These are phyloP conservation scores for Sebastes hubbsi DNA, from an alignment of 2,797 vertebrate genomes.

Conservation along the genomic window DNA sequence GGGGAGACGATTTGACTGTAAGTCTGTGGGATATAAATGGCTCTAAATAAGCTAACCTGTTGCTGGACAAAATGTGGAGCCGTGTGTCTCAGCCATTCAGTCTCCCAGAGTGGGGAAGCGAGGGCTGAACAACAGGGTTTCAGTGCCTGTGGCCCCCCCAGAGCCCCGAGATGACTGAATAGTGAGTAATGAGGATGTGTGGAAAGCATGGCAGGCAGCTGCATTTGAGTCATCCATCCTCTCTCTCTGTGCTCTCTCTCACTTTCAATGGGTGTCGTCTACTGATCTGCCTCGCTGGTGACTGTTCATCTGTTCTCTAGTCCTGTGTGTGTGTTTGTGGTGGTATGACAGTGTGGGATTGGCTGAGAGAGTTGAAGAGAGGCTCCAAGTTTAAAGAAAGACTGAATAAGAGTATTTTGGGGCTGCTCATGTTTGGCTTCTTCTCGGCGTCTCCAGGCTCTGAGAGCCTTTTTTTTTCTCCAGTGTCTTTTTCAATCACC, in stretches of 20 bases:
- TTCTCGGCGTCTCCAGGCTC: neutral
- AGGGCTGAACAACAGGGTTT: slow-evolving; percentile 61
- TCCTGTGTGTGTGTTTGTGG: neutral
- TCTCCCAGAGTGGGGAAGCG: slow-evolving; percentile 20
- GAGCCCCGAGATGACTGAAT: slow-evolving; percentile 65
- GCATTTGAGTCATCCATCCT: slow-evolving; percentile 78
- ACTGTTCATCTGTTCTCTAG: slow-evolving; percentile 32
- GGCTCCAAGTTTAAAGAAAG: slow-evolving; percentile 4
- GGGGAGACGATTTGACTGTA: slow-evolving; percentile 10
- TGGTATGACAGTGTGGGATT: slow-evolving; percentile 8
- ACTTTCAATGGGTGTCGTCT: slow-evolving; percentile 54
- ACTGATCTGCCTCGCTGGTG: slow-evolving; percentile 44
- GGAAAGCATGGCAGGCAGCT: slow-evolving; percentile 78
- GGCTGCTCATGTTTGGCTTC: slow-evolving; percentile 12
- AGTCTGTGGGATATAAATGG: slow-evolving; percentile 17
- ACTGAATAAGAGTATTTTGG: slow-evolving; percentile 25
- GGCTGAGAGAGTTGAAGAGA: neutral
- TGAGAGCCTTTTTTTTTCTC: neutral
- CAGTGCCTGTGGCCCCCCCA: slow-evolving; percentile 43
- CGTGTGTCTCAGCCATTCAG: slow-evolving; percentile 28
- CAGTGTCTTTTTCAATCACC: neutral
- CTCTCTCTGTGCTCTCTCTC: slow-evolving; percentile 27
- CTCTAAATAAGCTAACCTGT: slow-evolving; percentile 24
- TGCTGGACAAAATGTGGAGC: slow-evolving; percentile 32
- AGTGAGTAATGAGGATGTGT: slow-evolving; percentile 81